Base-by-base conservation (phyloP, 1,140 invertebrate genomes). In the Papilio polytes region DNA sequence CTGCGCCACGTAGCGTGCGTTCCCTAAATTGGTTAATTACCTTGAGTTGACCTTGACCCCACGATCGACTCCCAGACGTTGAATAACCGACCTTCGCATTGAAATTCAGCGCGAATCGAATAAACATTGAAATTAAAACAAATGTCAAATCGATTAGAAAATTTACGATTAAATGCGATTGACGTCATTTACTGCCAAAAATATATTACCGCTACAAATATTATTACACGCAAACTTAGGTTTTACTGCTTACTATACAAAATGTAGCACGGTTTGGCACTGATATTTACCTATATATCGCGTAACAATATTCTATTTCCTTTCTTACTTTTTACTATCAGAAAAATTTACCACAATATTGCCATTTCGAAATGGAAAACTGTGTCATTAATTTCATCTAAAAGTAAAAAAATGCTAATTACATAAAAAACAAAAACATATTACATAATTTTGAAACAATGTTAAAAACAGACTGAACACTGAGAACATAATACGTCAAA, bases 51-150 rank as follows among this genome's bases (percentile, higher is more conserved):
- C 88, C 86, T 89, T 88, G 87, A 88, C 86, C 85, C 78, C 73
- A 36, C 76, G 82, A 70, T 22, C 15, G 80, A 36, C 80, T 48
- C 80, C 83, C 85, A 88, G 88, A 89, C 88, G 73, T 84, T 88
- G 82, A 88, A 88, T 74, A 86, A 78, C 87, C 88, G 88, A 86
- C 85, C 83, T 85, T 80, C 82, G 74, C 82, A 79, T 82, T 82
- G 80, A 82, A 84, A 80, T 82, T 73, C 63, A 78, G 78, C 78
- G 78, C 18, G 20, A 74, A 76, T 76, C 74, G 53, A 80, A 70
- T 66, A 80, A 76, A 56, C 80, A 81, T 83, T 82, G 46, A 82
- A 84, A 82, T 82, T 74, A 56, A 51, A 78, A 44, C 59, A 51
- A 76, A 80, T 77, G 74, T 80, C 78, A 72, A 76, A 76, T 76